Base-by-base conservation (phyloP, 2,888 invertebrate species). In the Heterodera filipjevi region DNA sequence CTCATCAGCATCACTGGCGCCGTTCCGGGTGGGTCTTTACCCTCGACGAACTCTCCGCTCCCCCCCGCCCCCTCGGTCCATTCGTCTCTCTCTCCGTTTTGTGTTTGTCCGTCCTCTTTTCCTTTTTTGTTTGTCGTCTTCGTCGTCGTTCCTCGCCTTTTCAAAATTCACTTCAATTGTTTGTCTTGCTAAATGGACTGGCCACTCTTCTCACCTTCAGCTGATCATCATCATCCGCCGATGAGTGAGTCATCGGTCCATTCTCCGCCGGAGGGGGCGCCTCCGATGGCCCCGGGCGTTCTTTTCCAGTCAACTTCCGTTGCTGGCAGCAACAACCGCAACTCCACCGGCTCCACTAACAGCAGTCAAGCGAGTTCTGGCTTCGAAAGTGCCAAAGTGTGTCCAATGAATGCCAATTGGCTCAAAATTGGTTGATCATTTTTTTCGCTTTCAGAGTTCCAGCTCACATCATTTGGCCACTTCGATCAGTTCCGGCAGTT, bases 381-480 rank as follows among this genome's bases (percentile, higher is more conserved):
- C 33, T 86, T 86, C 76, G 86, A 86, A 76, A 86, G 85, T 66
- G 81, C 83, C 73, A 85, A 86, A 83, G 86, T 86, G 22, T 5
- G 33, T 44, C 19, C 72, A 72, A 71, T 30, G 49, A 33, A 33
- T 5, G 35, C 32, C 49, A 39, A n/a, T 5, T 6, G 49, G n/a
- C 46, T 35, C 46, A 32, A 5, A 32, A 74, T 27, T n/a, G 27
- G 49, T 35, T 33, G 46, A 72, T n/a, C 1, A 10, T 12, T 19
- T 30, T 39, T 35, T 75, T 30, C 49, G 39, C 14, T 22, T 66
- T 68, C 39, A 76, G 77, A 76, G 68, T 46, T 12, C 77, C 46
- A 68, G 77, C 59, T 79, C 75, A 30, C 75, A 75, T 19, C 75
- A 82, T 46, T 64, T 83, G 73, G 80, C 66, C 19, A 71, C 35